These are phyloP conservation scores for Ophion slaviceki DNA, from an alignment of 2,888 invertebrate genomes.

Conservation along the genomic window DNA sequence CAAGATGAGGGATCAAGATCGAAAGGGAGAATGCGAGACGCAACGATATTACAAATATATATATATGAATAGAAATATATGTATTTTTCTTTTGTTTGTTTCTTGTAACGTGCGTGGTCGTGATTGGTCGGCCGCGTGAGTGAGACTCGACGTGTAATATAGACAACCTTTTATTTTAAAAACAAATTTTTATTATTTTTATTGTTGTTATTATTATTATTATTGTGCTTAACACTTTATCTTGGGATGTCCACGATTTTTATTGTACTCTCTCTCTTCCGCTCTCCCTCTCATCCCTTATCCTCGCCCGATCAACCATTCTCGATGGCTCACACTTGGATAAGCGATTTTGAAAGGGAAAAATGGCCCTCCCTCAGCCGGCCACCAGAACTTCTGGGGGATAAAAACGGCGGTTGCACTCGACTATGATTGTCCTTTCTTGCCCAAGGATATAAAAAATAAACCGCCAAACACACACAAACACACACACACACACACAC, in stretches of 20 bases:
- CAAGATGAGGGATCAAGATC: constrained; percentile 59
- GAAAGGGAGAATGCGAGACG: constrained; percentile 60
- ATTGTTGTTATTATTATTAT: constrained; percentile 41
- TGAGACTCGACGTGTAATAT: constrained; percentile 78
- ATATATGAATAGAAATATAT: constrained; percentile 37
- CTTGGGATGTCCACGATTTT: neutral
- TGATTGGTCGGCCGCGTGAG: constrained; percentile 66
- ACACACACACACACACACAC: constrained; percentile 52
- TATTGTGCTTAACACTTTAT: constrained; percentile 29
- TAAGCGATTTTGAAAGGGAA: neutral
- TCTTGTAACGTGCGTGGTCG: constrained; percentile 57
- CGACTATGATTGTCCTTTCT: constrained; percentile 7
- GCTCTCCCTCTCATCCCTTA: neutral
- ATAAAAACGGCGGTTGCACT: constrained; percentile 22
- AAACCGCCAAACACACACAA: constrained; percentile 43
- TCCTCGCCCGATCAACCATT: neutral
- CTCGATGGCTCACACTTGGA: too few relatives aligned
- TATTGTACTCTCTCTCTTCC: neutral
- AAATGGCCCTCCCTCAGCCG: constrained; percentile 60
- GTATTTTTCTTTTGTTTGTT: constrained; percentile 42
- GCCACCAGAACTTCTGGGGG: constrained; percentile 68
- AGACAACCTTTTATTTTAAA: constrained; percentile 70
- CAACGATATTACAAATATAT: constrained; percentile 54
- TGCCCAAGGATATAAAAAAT: constrained; percentile 1
- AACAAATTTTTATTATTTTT: constrained; percentile 48